phyloP scores from a whole-genome alignment of 2,888 invertebrate species.

The Cyclophora albipunctata region DNA sequence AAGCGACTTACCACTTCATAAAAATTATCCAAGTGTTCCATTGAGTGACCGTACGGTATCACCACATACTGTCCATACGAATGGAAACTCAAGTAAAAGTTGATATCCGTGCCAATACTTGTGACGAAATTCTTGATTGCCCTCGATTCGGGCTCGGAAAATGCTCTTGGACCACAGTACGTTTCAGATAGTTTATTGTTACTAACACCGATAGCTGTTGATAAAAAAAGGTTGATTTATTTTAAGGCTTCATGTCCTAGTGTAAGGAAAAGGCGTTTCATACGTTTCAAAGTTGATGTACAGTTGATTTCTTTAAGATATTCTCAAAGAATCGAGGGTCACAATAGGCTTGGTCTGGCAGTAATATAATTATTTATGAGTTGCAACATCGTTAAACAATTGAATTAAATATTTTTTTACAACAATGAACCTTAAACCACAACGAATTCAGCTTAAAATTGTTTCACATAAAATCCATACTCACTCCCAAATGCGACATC shows the following conservation, averaged over 20 bases:
- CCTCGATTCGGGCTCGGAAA: conserved; percentile 68
- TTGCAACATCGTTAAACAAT: too few relatives aligned
- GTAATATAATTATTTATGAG: too few relatives aligned
- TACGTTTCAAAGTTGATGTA: too few relatives aligned
- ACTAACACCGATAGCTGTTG: conserved; percentile 37
- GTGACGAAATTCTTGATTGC: conserved; percentile 53
- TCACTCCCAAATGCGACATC: conserved; percentile 65
- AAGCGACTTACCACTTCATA: conserved; percentile 41
- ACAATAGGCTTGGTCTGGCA: too few relatives aligned
- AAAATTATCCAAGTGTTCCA: conserved; percentile 48
- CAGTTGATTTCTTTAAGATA: too few relatives aligned
- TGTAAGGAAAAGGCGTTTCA: too few relatives aligned
- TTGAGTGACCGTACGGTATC: conserved; percentile 68
- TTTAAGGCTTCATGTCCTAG: too few relatives aligned
- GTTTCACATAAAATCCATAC: conserved; percentile 4
- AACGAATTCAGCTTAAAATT: too few relatives aligned
- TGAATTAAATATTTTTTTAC: too few relatives aligned
- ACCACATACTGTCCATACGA: conserved; percentile 78
- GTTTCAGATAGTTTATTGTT: conserved; percentile 14
- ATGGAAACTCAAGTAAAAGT: conserved; percentile 77
- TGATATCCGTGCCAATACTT: conserved; percentile 38
- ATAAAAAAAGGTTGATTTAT: neutral
- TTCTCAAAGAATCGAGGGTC: too few relatives aligned
- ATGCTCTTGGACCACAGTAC: conserved; percentile 60
- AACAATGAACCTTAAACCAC: too few relatives aligned